These are phyloP conservation scores for Chlorops oryzae DNA, from an alignment of 1,140 invertebrate genomes.

Conservation along the genomic window DNA sequence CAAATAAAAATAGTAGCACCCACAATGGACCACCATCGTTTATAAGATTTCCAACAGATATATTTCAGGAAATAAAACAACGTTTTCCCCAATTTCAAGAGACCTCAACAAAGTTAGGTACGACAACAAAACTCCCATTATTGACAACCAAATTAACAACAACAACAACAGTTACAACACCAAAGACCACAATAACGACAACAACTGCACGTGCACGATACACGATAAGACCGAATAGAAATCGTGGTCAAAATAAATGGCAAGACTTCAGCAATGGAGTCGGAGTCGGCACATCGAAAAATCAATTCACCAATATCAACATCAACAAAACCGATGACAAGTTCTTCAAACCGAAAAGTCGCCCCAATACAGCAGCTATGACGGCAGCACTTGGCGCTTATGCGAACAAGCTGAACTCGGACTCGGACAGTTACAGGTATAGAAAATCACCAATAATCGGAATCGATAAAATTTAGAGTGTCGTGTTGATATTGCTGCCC, in stretches of 20 bases:
- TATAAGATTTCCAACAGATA: conserved; percentile 42
- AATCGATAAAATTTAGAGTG: too few relatives aligned
- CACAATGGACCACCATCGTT: conserved; percentile 35
- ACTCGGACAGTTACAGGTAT: conserved; percentile 14
- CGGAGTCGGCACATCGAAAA: conserved; percentile 11
- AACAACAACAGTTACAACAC: conserved; percentile 26
- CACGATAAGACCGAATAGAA: conserved; percentile 27
- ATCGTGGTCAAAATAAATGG: conserved; percentile 39
- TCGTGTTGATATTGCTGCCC: too few relatives aligned
- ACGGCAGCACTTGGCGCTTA: conserved; percentile 5
- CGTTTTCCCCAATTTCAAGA: conserved; percentile 22
- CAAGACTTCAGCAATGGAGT: conserved; percentile 2
- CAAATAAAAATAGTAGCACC: conserved; percentile 5
- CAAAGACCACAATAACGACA: conserved; percentile 33
- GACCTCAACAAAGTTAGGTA: conserved; percentile 14
- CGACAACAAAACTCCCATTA: conserved; percentile 41
- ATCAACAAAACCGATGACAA: conserved; percentile 3
- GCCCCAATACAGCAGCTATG: conserved; percentile 8
- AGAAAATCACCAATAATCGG: too few relatives aligned
- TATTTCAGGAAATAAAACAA: conserved; percentile 42
- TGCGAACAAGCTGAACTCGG: neutral
- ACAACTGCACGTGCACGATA: conserved; percentile 20
- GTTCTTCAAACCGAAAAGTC: conserved; percentile 4
- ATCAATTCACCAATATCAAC: conserved; percentile 11
- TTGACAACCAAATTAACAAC: conserved; percentile 30